These are phyloP conservation scores for Fistularia commersonii DNA, from an alignment of 2,797 vertebrate genomes.

Conservation along the genomic window DNA sequence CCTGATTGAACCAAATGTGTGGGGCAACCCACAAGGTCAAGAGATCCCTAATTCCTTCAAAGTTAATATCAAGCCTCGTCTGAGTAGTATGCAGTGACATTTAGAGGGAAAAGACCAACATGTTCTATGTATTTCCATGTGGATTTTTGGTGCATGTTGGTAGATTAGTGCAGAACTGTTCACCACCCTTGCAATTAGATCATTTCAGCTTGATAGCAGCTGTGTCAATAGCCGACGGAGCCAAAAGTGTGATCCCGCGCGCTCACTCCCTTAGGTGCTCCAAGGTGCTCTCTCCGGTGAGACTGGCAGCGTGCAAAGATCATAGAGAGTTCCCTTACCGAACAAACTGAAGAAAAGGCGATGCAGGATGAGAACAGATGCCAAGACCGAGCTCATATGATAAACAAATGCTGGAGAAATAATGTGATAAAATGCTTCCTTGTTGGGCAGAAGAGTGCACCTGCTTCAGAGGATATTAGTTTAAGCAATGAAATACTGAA, in stretches of 20 bases:
- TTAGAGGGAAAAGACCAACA: conserved; percentile 50
- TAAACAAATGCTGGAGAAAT: conserved; percentile 45
- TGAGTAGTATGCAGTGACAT: conserved; percentile 44
- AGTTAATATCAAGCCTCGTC: conserved; percentile 46
- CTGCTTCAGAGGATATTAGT: conserved; percentile 41
- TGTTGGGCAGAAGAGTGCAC: conserved; percentile 51
- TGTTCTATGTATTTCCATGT: conserved; percentile 17
- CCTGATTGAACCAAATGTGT: conserved; percentile 29
- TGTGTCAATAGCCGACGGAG: conserved; percentile 69
- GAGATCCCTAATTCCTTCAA: conserved; percentile 23
- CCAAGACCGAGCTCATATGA: conserved; percentile 34
- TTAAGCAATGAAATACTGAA: conserved; percentile 27
- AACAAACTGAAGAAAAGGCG: conserved; percentile 49
- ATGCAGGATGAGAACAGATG: conserved; percentile 50
- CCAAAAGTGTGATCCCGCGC: conserved; percentile 55
- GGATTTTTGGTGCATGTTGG: conserved; percentile 17
- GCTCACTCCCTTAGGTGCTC: conserved; percentile 48
- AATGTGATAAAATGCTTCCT: conserved; percentile 27
- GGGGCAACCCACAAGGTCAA: neutral
- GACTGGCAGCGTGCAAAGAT: conserved; percentile 58
- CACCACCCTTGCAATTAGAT: conserved; percentile 59
- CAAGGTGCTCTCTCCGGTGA: conserved; percentile 36
- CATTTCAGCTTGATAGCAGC: conserved; percentile 66
- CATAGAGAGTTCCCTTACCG: conserved; percentile 63
- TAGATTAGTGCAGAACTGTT: conserved; percentile 49